phyloP scores from a whole-genome alignment of 2,113 vertebrate genomes.

The Calyptomena viridis region DNA sequence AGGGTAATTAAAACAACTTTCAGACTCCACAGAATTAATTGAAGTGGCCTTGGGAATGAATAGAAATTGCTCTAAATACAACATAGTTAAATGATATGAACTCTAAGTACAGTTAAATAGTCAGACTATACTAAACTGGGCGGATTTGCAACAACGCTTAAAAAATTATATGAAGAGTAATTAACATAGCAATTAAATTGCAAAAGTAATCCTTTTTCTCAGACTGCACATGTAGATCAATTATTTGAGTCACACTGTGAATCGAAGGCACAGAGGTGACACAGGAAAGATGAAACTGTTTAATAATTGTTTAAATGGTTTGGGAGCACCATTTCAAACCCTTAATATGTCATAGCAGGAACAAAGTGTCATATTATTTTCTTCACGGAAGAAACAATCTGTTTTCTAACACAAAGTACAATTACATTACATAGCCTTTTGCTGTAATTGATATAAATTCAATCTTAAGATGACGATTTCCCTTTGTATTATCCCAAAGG shows the following conservation, averaged over 20 bases:
- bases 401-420: neutral
- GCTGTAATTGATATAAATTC: neutral
- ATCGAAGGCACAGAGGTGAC: neutral
- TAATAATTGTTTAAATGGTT: neutral
- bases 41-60: neutral
- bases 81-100: too few species aligned
- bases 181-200: neutral
- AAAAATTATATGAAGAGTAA: slow-evolving; percentile 7
- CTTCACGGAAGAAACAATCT: neutral
- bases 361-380: neutral
- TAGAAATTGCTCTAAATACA: neutral
- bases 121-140: neutral
- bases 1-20: neutral
- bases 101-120: neutral
- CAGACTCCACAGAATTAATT: neutral
- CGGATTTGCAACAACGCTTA: neutral
- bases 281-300: neutral
- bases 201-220: neutral
- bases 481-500: neutral
- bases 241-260: neutral
- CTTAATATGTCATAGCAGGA: neutral
- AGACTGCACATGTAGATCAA: neutral
- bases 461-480: neutral
- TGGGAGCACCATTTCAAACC: neutral
- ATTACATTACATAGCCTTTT: neutral